Conservation (phyloP, 2,113 vertebrate species). For the Microtus montanus region DNA sequence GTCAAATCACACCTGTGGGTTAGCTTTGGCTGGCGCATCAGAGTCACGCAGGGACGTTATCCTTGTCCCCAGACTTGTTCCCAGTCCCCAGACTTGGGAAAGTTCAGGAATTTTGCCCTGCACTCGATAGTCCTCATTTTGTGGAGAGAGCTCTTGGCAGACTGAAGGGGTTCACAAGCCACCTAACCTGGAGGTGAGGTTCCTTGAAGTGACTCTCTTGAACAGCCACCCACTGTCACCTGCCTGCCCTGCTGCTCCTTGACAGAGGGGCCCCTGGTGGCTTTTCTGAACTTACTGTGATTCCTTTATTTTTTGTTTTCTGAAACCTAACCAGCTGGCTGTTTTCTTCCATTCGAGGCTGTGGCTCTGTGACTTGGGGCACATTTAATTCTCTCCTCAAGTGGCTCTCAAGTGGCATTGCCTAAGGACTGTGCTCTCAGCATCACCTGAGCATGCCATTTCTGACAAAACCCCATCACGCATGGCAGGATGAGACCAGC, state of each 20-base stretch:
- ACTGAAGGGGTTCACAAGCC: neutral
- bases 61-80: neutral
- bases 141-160: neutral
- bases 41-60: neutral
- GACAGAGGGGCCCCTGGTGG: neutral
- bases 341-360: neutral
- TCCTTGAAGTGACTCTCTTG: neutral
- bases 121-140: neutral
- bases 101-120: neutral
- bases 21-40: neutral
- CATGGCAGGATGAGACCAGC: neutral
- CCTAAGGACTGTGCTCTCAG: neutral
- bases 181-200: neutral
- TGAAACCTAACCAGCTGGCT: neutral
- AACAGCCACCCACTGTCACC: neutral
- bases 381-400: neutral
- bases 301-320: neutral
- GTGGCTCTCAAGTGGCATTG: neutral
- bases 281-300: neutral
- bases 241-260: neutral
- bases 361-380: neutral
- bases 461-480: neutral
- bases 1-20: constrained; percentile 33
- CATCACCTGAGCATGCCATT: neutral
- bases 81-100: neutral